Conservation (phyloP, 2,888 invertebrate species). For the Hyposoter didymator region DNA sequence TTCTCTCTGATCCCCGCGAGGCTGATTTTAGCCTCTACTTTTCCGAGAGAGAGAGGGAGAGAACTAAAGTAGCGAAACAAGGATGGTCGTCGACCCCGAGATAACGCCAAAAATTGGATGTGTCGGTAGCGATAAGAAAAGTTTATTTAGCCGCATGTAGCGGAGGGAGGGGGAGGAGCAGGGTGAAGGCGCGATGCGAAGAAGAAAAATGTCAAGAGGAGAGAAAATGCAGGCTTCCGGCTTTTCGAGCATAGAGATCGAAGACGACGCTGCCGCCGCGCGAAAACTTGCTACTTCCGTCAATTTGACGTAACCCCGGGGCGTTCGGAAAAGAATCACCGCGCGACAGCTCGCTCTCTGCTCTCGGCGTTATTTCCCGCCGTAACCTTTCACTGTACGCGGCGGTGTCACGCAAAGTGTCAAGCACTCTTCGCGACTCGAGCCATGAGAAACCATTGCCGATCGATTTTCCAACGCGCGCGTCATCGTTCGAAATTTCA, state of each 20-base stretch:
- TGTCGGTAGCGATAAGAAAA: slow-evolving; percentile 62
- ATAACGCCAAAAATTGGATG: slow-evolving; percentile 66
- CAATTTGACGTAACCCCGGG: slow-evolving; percentile 46
- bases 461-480: neutral
- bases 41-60: slow-evolving; percentile 8
- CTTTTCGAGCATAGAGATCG: slow-evolving; percentile 26
- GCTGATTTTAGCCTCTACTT: neutral
- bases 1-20: neutral
- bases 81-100: slow-evolving; percentile 50
- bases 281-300: slow-evolving; percentile 60
- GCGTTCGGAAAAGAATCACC: slow-evolving; percentile 2
- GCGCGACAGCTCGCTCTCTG: neutral
- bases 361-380: neutral
- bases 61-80: slow-evolving; percentile 40
- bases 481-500: neutral
- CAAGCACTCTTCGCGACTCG: neutral
- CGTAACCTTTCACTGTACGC: neutral
- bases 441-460: neutral
- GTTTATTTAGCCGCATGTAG: slow-evolving; percentile 51
- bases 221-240: slow-evolving; percentile 57
- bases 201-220: slow-evolving; percentile 27
- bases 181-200: neutral
- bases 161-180: too few species aligned
- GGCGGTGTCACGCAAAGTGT: neutral
- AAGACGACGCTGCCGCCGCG: slow-evolving; percentile 37